Evolutionary conservation across 2,797 vertebrate genomes (phyloP).

Genomic region (Gymnothorax javanicus): DNA sequence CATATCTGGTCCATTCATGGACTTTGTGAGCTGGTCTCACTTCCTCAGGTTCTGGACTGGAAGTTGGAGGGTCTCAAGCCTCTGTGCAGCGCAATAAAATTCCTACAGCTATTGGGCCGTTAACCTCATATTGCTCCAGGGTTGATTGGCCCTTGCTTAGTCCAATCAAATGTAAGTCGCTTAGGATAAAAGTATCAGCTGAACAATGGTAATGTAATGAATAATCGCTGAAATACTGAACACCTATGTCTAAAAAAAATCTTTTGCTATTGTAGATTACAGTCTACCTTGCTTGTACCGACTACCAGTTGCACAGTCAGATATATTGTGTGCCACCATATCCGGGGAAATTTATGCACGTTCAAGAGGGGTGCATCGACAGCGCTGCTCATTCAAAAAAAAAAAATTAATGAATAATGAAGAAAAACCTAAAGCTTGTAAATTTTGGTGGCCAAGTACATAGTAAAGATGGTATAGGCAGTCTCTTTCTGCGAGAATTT

Average conservation of each 20-base stretch:
- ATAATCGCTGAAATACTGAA: not conserved
- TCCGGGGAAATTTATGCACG: too few relatives aligned
- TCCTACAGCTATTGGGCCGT: too few relatives aligned
- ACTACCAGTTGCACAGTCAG: not conserved
- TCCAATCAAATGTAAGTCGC: too few relatives aligned
- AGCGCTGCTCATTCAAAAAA: not conserved
- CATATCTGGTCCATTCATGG: too few relatives aligned
- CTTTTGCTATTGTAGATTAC: not conserved
- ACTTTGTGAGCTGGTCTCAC: too few relatives aligned
- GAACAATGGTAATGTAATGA: too few relatives aligned
- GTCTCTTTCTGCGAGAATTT: not conserved
- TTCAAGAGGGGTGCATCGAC: not conserved
- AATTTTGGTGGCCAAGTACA: not conserved
- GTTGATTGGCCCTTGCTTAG: too few relatives aligned
- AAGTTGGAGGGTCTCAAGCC: too few relatives aligned
- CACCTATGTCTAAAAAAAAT: not conserved
- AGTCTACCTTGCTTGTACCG: not conserved
- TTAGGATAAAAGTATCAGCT: too few relatives aligned
- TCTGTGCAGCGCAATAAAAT: too few relatives aligned
- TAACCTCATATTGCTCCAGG: not conserved
- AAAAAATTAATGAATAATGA: not conserved
- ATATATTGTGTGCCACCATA: not conserved
- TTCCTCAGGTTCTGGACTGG: too few relatives aligned
- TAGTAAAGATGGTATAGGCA: not conserved
- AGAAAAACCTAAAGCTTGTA: not conserved